Conservation (phyloP, 2,113 vertebrate genomes). For the Scopus umbretta region DNA sequence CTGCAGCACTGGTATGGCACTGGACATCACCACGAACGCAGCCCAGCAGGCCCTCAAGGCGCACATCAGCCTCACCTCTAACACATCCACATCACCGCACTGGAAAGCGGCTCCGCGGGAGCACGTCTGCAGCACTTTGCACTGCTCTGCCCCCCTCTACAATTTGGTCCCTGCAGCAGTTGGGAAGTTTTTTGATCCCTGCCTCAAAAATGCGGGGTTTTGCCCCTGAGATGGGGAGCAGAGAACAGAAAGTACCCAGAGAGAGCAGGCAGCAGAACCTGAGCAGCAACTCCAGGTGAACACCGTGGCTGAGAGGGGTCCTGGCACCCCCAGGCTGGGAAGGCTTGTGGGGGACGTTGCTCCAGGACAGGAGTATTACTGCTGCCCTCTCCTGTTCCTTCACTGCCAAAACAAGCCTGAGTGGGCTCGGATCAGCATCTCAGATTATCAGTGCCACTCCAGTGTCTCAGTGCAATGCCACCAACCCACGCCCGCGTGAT, state of each 20-base stretch:
- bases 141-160: neutral
- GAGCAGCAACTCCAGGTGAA: neutral
- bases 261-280: neutral
- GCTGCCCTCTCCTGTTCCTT: neutral
- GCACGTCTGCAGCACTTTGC: neutral
- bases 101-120: neutral
- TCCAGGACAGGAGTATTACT: neutral
- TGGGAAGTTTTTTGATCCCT: neutral
- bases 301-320: neutral
- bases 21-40: fast-evolving
- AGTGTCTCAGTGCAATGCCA: neutral
- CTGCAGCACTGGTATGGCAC: neutral
- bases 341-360: fast-evolving
- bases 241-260: neutral
- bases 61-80: neutral
- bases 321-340: neutral
- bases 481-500: neutral
- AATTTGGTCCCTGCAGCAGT: neutral
- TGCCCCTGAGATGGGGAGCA: neutral
- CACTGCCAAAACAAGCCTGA: neutral
- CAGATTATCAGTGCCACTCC: fast-evolving
- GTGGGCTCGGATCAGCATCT: neutral
- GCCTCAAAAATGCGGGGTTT: neutral
- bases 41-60: neutral
- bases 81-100: neutral